phyloP scores from a whole-genome alignment of 2,888 invertebrate genomes.

The Phyllotreta cruciferae region DNA sequence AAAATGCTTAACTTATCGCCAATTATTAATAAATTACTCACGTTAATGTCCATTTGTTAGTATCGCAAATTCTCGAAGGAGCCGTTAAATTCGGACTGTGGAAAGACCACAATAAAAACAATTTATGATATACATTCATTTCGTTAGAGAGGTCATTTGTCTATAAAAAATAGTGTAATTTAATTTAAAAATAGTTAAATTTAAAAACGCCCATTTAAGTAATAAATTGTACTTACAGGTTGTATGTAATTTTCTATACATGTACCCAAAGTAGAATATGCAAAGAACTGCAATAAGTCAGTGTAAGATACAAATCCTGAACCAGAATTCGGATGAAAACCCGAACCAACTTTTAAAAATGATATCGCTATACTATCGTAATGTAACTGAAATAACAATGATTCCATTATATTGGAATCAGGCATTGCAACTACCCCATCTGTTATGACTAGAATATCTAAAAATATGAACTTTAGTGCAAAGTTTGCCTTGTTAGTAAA shows the following conservation, averaged over 20 bases:
- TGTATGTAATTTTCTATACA: conserved; percentile 68
- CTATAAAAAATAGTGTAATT: conserved; percentile 45
- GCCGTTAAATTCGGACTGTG: conserved; percentile 47
- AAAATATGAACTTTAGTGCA: conserved; percentile 46
- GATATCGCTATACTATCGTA: conserved; percentile 77
- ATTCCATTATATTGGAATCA: conserved; percentile 75
- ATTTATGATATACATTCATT: conserved; percentile 57
- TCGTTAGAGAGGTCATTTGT: conserved; percentile 50
- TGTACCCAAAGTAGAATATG: conserved; percentile 77
- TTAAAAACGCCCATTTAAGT: neutral
- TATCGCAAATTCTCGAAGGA: conserved; percentile 46
- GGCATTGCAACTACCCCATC: conserved; percentile 78
- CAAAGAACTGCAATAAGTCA: conserved; percentile 77
- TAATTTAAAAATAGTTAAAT: neutral
- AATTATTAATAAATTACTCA: conserved; percentile 39
- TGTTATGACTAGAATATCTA: conserved; percentile 75
- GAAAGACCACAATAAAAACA: conserved; percentile 53
- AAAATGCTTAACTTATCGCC: neutral
- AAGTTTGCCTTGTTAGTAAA: neutral
- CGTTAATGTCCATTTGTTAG: conserved; percentile 47
- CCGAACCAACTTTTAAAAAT: conserved; percentile 74
- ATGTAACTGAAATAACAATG: conserved; percentile 74
- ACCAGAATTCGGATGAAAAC: conserved; percentile 71
- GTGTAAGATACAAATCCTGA: conserved; percentile 75
- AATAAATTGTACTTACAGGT: conserved; percentile 54